Conservation (phyloP, 2,113 vertebrate species). For the Gnathonemus echidnorhynchus region DNA sequence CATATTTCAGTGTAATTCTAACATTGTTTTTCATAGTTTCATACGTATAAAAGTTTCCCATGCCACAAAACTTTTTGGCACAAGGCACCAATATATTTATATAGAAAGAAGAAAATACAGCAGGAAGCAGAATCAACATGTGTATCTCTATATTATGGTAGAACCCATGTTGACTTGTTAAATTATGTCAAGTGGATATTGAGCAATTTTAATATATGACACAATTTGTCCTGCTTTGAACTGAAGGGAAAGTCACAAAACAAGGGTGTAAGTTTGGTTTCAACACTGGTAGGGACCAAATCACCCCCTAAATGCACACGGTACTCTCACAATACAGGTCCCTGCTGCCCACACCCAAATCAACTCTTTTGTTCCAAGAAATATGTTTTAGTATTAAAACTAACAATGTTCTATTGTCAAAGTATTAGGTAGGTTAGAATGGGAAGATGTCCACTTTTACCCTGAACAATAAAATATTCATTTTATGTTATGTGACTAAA, state of each 20-base stretch:
- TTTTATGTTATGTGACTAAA: too few species aligned
- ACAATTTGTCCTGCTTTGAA: too few species aligned
- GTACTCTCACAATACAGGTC: background rate
- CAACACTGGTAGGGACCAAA: background rate
- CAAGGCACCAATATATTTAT: background rate
- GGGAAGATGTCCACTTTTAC: background rate
- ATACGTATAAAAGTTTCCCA: background rate
- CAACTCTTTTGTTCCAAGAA: too few species aligned
- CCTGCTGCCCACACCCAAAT: background rate
- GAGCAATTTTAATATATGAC: too few species aligned
- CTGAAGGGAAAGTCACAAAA: background rate
- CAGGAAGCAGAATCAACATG: too few species aligned
- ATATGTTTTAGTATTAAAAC: too few species aligned
- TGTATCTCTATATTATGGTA: too few species aligned
- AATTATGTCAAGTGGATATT: too few species aligned
- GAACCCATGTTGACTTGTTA: too few species aligned
- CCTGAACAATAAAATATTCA: background rate
- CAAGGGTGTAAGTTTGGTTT: background rate
- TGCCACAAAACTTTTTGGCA: background rate
- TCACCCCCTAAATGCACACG: background rate
- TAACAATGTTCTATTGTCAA: too few species aligned
- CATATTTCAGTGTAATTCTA: background rate
- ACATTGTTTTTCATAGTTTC: background rate
- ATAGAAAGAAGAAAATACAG: too few species aligned
- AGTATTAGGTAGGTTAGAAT: too few species aligned